A percentile compares a stretch with the other conserved stretches of the same genome.
Evolutionary conservation across 2,113 vertebrate species (phyloP).

Genomic region (Phasianus colchicus): DNA sequence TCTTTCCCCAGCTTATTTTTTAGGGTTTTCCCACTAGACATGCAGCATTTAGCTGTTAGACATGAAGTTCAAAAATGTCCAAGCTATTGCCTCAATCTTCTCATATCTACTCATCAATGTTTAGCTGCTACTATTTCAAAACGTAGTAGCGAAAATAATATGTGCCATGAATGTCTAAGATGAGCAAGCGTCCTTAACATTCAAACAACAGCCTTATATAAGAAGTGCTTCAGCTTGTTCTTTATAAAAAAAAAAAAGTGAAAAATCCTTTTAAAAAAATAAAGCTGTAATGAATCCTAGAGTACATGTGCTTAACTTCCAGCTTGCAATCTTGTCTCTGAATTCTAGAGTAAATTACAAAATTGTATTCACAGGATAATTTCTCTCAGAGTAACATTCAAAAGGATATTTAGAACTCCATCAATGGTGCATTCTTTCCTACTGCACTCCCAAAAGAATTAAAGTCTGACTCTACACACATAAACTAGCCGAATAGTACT

Average conservation of each 20-base stretch:
- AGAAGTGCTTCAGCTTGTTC: not conserved
- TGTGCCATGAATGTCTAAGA: not conserved
- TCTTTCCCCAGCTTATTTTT: slow-evolving; percentile 1
- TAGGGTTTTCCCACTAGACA: slow-evolving; percentile 4
- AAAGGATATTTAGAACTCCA: not conserved
- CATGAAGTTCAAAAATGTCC: not conserved
- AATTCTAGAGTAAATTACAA: slow-evolving; percentile 8
- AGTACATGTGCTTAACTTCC: not conserved
- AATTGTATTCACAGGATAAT: slow-evolving; percentile 9
- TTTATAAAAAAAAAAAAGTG: not conserved
- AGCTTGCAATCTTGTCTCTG: not conserved
- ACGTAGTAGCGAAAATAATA: not conserved
- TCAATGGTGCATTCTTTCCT: not conserved
- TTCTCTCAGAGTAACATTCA: slow-evolving; percentile 10
- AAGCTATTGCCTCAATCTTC: slow-evolving; percentile 4
- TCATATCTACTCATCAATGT: slow-evolving; percentile 3
- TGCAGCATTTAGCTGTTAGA: slow-evolving; percentile 12
- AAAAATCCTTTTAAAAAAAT: not conserved
- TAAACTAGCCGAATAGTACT: not conserved
- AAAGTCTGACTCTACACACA: slow-evolving; percentile 1
- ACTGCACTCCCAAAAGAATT: slow-evolving; percentile 1
- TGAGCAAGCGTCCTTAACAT: slow-evolving; percentile 9
- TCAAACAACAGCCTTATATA: slow-evolving; percentile 1
- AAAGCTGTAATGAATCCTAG: slow-evolving; percentile 2
- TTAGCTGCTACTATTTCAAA: slow-evolving; percentile 22